phyloP scores from a whole-genome alignment of 23 tunicate genomes.

The Ciona savignyi region DNA sequence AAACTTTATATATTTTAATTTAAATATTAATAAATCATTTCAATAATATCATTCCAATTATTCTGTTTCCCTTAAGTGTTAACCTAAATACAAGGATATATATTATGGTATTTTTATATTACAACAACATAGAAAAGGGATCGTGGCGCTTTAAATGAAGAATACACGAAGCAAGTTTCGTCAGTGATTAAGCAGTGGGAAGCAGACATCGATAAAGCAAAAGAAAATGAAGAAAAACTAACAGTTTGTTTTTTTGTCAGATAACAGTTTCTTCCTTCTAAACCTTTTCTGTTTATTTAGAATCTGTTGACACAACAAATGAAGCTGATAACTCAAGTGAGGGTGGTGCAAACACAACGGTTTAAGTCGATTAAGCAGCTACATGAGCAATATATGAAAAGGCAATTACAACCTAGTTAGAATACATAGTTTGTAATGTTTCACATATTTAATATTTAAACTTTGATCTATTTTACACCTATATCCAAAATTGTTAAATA shows the following conservation, averaged over 20 bases:
- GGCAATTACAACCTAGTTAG: conserved; percentile 15
- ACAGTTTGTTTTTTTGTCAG: conserved; percentile 17
- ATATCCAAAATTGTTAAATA: no score
- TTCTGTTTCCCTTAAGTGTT: no score
- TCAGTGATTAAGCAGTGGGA: conserved; percentile 62
- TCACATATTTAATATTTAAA: no score
- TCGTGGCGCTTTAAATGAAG: conserved; percentile 34
- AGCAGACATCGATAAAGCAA: conserved; percentile 49
- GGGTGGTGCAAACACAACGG: conserved; percentile 74
- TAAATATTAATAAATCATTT: no score
- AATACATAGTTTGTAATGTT: no score
- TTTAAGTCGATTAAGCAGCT: conserved; percentile 63
- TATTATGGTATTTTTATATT: not conserved
- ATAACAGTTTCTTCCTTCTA: not conserved
- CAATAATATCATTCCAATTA: no score
- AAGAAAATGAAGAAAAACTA: conserved; percentile 77
- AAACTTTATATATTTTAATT: no score
- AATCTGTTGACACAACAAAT: conserved; percentile 50
- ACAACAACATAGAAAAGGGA: conserved; percentile 24
- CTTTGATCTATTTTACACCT: no score
- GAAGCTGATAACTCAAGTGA: conserved; percentile 56
- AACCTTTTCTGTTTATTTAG: conserved; percentile 21
- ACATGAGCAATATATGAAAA: conserved; percentile 59
- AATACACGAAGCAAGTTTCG: conserved; percentile 64
- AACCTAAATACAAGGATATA: no score